A percentile compares a stretch with the other conserved stretches of the same genome.
phyloP scores from a whole-genome alignment of 2,113 vertebrate species.

The Astatotilapia flaviijosephi region DNA sequence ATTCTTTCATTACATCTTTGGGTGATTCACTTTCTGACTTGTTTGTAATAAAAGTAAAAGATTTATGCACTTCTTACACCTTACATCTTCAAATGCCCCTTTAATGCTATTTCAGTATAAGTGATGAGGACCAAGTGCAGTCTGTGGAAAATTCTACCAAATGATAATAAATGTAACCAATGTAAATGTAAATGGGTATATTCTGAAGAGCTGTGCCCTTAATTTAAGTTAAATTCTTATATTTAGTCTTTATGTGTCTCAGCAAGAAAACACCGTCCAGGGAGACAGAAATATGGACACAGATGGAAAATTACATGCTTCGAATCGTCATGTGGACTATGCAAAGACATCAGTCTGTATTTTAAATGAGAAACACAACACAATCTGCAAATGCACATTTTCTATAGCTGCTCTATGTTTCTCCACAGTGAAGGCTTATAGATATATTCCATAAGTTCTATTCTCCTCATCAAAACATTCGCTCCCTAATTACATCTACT shows the following conservation, averaged over 20 bases:
- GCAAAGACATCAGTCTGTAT: not conserved
- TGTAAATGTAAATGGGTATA: not conserved
- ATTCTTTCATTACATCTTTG: not conserved
- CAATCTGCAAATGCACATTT: not conserved
- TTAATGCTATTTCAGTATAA: not conserved
- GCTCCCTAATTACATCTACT: constrained; percentile 71
- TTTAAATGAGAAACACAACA: not conserved
- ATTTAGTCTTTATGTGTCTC: not conserved
- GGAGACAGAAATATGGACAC: not conserved
- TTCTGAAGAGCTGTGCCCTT: not conserved
- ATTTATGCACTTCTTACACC: not conserved
- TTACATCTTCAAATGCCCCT: not conserved
- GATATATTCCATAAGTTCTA: constrained; percentile 53
- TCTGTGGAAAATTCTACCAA: not conserved
- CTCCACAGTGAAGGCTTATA: constrained; percentile 30
- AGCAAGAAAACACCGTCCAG: not conserved
- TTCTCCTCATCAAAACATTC: constrained; percentile 62
- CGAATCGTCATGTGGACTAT: not conserved
- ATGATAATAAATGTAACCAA: not conserved
- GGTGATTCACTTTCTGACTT: not conserved
- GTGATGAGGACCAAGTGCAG: not conserved
- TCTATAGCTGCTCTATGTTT: constrained; percentile 8
- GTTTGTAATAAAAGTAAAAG: not conserved
- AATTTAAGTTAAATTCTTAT: not conserved
- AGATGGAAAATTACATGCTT: not conserved